A percentile compares a stretch with the other conserved stretches of the same genome.
phyloP scores from a whole-genome alignment of 2,797 vertebrate species.

The Tangara arthus region DNA sequence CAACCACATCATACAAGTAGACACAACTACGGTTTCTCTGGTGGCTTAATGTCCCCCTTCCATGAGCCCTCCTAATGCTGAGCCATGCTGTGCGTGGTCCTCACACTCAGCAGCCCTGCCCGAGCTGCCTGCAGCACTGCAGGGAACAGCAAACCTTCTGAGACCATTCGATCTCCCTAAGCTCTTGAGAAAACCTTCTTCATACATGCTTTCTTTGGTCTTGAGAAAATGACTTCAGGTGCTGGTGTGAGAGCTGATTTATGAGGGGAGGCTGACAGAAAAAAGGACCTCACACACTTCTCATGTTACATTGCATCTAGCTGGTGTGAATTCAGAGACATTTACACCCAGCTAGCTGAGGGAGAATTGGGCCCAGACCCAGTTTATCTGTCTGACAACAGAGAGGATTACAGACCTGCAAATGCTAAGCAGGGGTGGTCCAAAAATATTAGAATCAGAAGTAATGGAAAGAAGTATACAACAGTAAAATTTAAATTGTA shows the following conservation, averaged over 20 bases:
- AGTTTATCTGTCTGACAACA: constrained; percentile 20
- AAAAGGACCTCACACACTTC: constrained; percentile 33
- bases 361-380: constrained; percentile 13
- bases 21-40: background rate
- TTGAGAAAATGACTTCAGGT: constrained; percentile 49
- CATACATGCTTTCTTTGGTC: constrained; percentile 22
- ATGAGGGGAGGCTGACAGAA: constrained; percentile 26
- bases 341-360: background rate
- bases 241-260: constrained; percentile 41
- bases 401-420: constrained; percentile 21
- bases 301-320: constrained; percentile 38
- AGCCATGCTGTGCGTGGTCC: background rate
- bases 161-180: background rate
- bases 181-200: background rate
- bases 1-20: background rate
- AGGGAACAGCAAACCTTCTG: background rate
- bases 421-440: constrained; percentile 7
- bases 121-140: background rate
- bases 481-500: constrained; percentile 5
- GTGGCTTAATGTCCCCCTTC: background rate
- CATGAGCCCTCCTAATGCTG: rapidly evolving
- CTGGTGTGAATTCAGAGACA: constrained; percentile 25
- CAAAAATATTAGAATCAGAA: constrained; percentile 24
- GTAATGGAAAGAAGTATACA: background rate
- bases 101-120: background rate